Evolutionary conservation across 1,140 invertebrate genomes (phyloP), one percentile per base, ranked within the genome.

Genomic region (Halotydeus destructor): DNA sequence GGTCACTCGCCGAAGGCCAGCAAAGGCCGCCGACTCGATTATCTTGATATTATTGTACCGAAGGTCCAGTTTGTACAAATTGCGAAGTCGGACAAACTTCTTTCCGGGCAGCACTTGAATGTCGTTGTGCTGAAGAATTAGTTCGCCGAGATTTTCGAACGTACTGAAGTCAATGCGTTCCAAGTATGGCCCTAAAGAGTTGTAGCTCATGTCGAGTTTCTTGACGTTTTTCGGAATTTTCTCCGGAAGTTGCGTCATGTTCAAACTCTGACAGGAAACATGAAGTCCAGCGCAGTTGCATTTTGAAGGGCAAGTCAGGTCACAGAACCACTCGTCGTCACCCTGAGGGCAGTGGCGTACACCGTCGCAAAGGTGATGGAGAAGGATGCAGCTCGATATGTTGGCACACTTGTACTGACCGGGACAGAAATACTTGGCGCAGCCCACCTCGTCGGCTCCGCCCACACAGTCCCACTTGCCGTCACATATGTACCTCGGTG

Each of bases 381-480:
- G 26, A n/a, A 49, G 47, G 16, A 57, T 35, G 23, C 54, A 55
- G 4, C 47, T 52, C 18, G 49, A 48, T 28, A 42, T 38, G 26
- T 54, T 53, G 38, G 45, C 43, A 35, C 53, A 53, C 25, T 50
- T 50, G 32, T 56, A 55, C 25, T 50, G 47, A 2, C 52, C 52
- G 11, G 52, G 50, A 43, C 55, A 57, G 6, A 33, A 34, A 31
- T 51, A 54, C 39, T 41, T 48, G 51, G 48, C 47, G 30, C 55
- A 57, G 22, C 54, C 45, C 35, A 50, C 27, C 39, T 57, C 55
- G 42, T 57, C 55, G 12, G 41, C 49, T 3, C 57, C 57, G 14
- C 53, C 54, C 11, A 49, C 43, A 42, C 60, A 62, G 42, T 62
- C 60, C 25, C 52, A 47, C 32, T 50, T 50, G 9, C 47, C 50